A percentile compares a stretch with the other conserved stretches of the same genome.
Evolutionary conservation across 1,140 invertebrate genomes (phyloP).

Genomic region (Chlorops oryzae): DNA sequence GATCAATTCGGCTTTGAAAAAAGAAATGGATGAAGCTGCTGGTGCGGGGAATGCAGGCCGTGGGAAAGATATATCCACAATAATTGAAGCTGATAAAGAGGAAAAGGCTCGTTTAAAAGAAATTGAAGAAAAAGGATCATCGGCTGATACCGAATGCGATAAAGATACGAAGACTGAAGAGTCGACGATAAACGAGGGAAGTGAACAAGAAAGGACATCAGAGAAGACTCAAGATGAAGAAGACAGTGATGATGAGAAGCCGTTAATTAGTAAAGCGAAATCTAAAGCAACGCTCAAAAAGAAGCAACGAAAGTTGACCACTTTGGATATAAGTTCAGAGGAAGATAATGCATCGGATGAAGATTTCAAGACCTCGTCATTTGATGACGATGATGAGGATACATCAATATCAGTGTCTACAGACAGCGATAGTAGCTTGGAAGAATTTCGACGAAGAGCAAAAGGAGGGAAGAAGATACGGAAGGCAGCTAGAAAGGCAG

Average conservation of each 20-base stretch:
- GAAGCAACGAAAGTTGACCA: conserved; percentile 70
- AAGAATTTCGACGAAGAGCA: conserved; percentile 28
- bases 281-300: conserved; percentile 50
- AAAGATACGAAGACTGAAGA: conserved; percentile 19
- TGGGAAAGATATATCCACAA: conserved; percentile 85
- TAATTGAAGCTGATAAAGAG: conserved; percentile 74
- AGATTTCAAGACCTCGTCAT: conserved; percentile 67
- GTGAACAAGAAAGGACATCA: conserved; percentile 11
- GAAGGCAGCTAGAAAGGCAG: conserved; percentile 33
- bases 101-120: conserved; percentile 49
- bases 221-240: conserved; percentile 4
- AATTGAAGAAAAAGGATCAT: conserved; percentile 27
- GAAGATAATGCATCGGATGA: conserved; percentile 78
- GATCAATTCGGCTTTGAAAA: conserved; percentile 85
- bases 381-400: conserved; percentile 31
- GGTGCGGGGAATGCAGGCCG: conserved; percentile 72
- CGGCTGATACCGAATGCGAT: conserved; percentile 50
- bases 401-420: conserved; percentile 29
- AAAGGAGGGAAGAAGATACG: conserved; percentile 29
- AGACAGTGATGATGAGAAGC: conserved; percentile 24
- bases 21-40: conserved; percentile 66
- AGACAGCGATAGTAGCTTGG: conserved; percentile 40
- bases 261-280: conserved; percentile 46
- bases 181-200: conserved; percentile 18
- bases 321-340: conserved; percentile 72